A percentile compares a stretch with the other conserved stretches of the same genome.
Evolutionary conservation across 2,888 invertebrate species (phyloP).

Genomic region (Nasonia oneida): DNA sequence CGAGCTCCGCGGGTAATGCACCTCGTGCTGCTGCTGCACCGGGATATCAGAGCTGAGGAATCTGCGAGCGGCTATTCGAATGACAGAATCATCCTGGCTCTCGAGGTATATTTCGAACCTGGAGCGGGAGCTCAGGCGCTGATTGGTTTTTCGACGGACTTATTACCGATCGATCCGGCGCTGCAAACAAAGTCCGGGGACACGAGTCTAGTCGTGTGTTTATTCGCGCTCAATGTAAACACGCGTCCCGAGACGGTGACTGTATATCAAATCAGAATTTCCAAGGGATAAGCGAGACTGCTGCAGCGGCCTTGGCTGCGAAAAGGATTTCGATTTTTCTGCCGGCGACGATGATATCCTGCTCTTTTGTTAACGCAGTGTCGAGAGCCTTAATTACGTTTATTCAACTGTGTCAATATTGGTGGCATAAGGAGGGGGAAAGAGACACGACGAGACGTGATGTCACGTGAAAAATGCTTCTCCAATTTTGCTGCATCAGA

Average conservation of each 20-base stretch:
- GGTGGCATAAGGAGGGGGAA: conserved; percentile 54
- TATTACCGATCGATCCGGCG: conserved; percentile 33
- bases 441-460: background rate
- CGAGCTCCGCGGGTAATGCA: background rate
- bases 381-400: conserved; percentile 69
- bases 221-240: conserved; percentile 33
- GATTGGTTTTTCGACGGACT: background rate
- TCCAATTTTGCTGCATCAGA: background rate
- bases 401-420: conserved; percentile 72
- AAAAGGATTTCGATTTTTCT: conserved; percentile 33
- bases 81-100: background rate
- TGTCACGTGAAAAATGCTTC: background rate
- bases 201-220: conserved; percentile 18
- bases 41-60: background rate
- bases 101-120: background rate
- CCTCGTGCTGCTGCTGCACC: background rate
- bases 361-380: conserved; percentile 33
- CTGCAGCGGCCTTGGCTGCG: conserved; percentile 12
- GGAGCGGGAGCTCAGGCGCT: background rate
- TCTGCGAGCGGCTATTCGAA: background rate
- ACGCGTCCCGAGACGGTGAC: background rate
- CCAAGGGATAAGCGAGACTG: background rate
- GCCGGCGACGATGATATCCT: background rate
- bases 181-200: conserved; percentile 11
- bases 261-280: conserved; percentile 18